Base-by-base conservation (phyloP, 1,140 invertebrate genomes). In the Apocrypta bakeri region DNA sequence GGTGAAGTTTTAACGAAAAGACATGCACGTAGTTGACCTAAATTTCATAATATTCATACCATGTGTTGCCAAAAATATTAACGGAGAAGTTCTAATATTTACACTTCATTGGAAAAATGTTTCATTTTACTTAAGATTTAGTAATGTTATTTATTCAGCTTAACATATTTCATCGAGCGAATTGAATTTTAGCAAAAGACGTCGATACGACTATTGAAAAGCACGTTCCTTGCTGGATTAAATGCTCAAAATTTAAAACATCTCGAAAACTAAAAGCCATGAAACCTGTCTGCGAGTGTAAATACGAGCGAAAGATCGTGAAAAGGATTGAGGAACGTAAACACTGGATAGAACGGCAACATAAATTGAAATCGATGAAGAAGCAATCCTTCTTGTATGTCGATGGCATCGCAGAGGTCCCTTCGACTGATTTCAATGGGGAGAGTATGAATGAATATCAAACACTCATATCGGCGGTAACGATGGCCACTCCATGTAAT, bases 211-310 rank as follows among this genome's bases (percentile, higher is more conserved):
- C 9, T 12, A 79, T 42, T 85, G n/a, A n/a, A n/a, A n/a, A n/a
- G n/a, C n/a, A n/a, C n/a, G n/a, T n/a, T n/a, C n/a, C 87, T 27
- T 89, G 87, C 33, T 87, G 85, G 83, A 27, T 81, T 0, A 86
- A 82, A 0, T 87, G 87, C 66, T 76, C 64, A 0, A 72, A 27
- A 64, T 0, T 12, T 9, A n/a, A 78, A 12, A 40, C 33, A 29
- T 8, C 56, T 1, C n/a, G 82, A 25, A 83, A 74, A 27, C 79
- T 91, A 3, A 82, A 84, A 25, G 81, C 87, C 0, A 87, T 84
- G 37, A 87, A 84, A n/a, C 88, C 90, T 21, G 89, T 90, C 0
- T 90, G 89, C 25, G 89, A 91, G 71, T 91, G 90, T 79, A 85
- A 86, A n/a, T 86, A 89, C 29, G 89, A 91, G 33, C 85, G 89